A percentile compares a stretch with the other conserved stretches of the same genome.
phyloP scores from a whole-genome alignment of 2,113 vertebrate genomes.

The Alectura lathami region DNA sequence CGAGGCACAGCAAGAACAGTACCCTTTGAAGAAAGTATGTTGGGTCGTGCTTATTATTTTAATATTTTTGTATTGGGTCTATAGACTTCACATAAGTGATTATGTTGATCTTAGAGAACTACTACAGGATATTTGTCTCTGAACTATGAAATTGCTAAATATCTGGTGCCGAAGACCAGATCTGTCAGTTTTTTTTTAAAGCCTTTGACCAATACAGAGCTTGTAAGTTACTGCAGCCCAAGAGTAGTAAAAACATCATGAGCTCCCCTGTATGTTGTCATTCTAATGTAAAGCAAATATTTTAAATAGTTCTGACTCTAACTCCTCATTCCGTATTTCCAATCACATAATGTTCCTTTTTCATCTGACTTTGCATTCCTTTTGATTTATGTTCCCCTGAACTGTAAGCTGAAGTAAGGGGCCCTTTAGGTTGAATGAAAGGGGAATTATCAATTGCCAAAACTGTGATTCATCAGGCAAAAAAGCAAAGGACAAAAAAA shows the following conservation, averaged over 20 bases:
- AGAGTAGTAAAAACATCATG: not conserved
- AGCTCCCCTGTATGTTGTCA: not conserved
- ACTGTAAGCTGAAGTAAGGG: slow-evolving; percentile 17
- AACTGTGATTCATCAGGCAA: not conserved
- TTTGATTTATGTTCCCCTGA: slow-evolving; percentile 53
- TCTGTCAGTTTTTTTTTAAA: not conserved
- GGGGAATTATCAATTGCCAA: slow-evolving; percentile 45
- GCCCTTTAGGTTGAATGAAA: slow-evolving; percentile 50
- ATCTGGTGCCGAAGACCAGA: not conserved
- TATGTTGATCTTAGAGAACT: not conserved
- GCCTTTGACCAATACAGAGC: not conserved
- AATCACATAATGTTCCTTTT: slow-evolving; percentile 46
- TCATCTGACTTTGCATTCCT: slow-evolving; percentile 30
- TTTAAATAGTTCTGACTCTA: slow-evolving; percentile 5
- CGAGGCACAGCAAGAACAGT: not conserved
- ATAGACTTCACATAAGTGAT: not conserved
- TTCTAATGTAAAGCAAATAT: slow-evolving; percentile 42
- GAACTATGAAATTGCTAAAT: not conserved
- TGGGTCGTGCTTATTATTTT: not conserved
- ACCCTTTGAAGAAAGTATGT: not conserved
- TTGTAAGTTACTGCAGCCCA: not conserved
- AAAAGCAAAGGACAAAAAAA: not conserved
- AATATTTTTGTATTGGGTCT: not conserved
- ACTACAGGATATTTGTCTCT: not conserved
- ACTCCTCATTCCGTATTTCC: slow-evolving; percentile 31